phyloP scores from a whole-genome alignment of 1,140 invertebrate genomes.

The Drosophila pallidifrons region DNA sequence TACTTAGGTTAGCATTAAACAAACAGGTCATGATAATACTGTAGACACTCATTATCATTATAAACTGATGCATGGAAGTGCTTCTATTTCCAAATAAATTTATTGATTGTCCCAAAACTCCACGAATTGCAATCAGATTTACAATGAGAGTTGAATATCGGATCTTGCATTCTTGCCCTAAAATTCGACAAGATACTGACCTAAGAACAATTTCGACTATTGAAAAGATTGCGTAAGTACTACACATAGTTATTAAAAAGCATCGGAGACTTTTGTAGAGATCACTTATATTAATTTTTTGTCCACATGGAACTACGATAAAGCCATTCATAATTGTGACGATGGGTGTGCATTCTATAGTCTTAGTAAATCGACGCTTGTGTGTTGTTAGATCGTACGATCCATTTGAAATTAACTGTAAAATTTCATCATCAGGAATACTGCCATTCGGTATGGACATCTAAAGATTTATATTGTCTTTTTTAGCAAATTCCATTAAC shows the following conservation, averaged over 20 bases:
- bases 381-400: conserved; percentile 8
- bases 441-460: not conserved
- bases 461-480: conserved; percentile 13
- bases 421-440: not conserved
- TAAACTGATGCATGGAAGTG: conserved; percentile 23
- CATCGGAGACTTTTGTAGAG: not conserved
- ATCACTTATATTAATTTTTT: conserved; percentile 1
- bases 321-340: not conserved
- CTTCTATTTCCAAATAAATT: conserved; percentile 1
- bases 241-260: conserved; percentile 2
- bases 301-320: conserved; percentile 42
- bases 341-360: not conserved
- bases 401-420: not conserved
- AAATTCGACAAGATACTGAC: not conserved
- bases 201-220: conserved; percentile 24
- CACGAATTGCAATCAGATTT: conserved; percentile 39
- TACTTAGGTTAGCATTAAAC: conserved; percentile 46
- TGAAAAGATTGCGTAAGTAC: conserved; percentile 20
- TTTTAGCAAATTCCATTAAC: conserved; percentile 5
- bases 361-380: not conserved
- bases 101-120: conserved; percentile 40
- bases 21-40: conserved; percentile 40
- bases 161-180: not conserved
- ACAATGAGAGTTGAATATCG: conserved; percentile 1
- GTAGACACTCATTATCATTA: conserved; percentile 39